A percentile compares a stretch with the other conserved stretches of the same genome.
Conservation (phyloP, 2,797 vertebrate species). For the Ptychadena robeensis region DNA sequence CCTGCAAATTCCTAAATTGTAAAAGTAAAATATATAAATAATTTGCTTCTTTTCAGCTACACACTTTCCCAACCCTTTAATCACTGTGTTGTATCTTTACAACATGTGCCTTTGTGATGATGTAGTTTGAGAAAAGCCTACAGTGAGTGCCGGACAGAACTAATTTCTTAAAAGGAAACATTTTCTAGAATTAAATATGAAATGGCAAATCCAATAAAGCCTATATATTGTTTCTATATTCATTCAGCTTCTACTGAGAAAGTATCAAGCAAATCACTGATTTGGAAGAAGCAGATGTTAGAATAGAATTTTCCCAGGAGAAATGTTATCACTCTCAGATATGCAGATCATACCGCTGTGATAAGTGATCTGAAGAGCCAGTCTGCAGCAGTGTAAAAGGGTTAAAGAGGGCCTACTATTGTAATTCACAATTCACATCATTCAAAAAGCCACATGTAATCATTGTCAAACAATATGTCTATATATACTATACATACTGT, state of each 20-base stretch:
- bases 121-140: no score
- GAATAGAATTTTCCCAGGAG: background rate
- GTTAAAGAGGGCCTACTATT: background rate
- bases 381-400: background rate
- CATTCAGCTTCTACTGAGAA: background rate
- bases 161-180: background rate
- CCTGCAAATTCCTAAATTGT: no score
- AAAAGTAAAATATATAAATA: no score
- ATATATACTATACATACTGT: no score
- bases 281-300: background rate
- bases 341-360: background rate
- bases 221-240: background rate
- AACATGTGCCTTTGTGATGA: no score
- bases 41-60: no score
- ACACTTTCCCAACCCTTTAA: no score
- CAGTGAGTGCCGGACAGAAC: no score
- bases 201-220: background rate
- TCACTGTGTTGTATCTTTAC: no score
- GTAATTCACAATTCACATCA: background rate
- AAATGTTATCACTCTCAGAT: background rate
- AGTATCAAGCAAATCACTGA: background rate
- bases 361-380: background rate
- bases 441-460: no score
- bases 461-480: background rate
- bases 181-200: background rate